Evolutionary conservation across 2,113 vertebrate species (phyloP).

Genomic region (Pagrus major): DNA sequence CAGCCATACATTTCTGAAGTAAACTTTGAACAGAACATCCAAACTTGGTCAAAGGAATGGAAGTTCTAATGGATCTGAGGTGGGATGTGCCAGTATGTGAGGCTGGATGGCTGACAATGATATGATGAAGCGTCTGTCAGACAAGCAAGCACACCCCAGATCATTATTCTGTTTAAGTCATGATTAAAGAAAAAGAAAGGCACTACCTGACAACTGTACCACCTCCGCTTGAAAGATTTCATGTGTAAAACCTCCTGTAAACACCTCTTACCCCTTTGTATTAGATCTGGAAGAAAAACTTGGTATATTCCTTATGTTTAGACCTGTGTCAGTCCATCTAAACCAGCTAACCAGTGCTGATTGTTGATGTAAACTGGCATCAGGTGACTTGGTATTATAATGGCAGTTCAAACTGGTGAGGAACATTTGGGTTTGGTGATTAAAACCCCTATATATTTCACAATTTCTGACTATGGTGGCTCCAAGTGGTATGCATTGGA

Average conservation of each 20-base stretch:
- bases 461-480: no score
- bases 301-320: not conserved
- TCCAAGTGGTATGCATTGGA: no score
- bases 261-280: not conserved
- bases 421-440: not conserved
- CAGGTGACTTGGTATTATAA: not conserved
- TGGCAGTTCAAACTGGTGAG: not conserved
- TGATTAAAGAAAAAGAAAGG: not conserved
- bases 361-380: not conserved
- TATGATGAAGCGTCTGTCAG: not conserved
- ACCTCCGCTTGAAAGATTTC: not conserved
- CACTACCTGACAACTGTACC: not conserved
- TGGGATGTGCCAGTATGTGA: not conserved
- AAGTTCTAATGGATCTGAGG: not conserved
- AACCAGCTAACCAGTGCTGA: not conserved
- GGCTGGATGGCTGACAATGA: constrained; percentile 8
- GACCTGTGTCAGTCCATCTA: no score
- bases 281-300: not conserved
- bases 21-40: not conserved
- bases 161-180: not conserved
- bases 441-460: not conserved
- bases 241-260: not conserved
- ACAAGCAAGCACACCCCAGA: not conserved
- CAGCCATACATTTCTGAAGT: constrained; percentile 1
- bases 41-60: not conserved